Percentiles rank a stretch among this genome's conserved stretches.
phyloP scores from a whole-genome alignment of 2,888 invertebrate genomes.

The Platycnemis pennipes region DNA sequence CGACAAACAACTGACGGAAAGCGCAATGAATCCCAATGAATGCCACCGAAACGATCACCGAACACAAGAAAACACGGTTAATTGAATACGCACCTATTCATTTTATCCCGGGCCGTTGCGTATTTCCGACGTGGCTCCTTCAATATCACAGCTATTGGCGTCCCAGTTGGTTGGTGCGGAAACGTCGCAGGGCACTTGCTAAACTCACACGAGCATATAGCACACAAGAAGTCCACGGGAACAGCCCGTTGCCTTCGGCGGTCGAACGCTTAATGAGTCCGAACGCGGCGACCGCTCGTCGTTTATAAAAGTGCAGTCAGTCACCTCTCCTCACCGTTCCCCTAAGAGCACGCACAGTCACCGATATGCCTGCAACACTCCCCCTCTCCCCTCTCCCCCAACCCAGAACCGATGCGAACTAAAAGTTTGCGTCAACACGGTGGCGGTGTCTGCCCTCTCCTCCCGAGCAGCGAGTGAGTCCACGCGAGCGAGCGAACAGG shows the following conservation, averaged over 20 bases:
- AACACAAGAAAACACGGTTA: background rate
- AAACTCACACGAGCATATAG: background rate
- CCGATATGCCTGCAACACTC: background rate
- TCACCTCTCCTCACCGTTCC: background rate
- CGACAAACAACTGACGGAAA: background rate
- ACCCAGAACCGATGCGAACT: background rate
- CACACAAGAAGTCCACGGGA: background rate
- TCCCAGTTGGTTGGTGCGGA: background rate
- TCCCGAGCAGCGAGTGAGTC: background rate
- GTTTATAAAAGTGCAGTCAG: background rate
- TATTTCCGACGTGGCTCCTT: background rate
- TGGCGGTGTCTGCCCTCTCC: no score
- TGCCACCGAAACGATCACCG: background rate
- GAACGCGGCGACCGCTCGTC: background rate
- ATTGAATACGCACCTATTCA: conserved; percentile 1
- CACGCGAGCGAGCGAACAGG: no score
- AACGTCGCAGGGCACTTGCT: background rate
- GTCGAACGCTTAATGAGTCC: background rate
- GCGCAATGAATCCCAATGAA: background rate
- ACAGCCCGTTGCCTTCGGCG: background rate
- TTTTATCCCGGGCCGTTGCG: background rate
- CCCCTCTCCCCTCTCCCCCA: background rate
- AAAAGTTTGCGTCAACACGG: background rate
- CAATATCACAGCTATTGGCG: background rate
- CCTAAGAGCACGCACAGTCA: background rate